phyloP scores from a whole-genome alignment of 2,888 invertebrate genomes.

The Chirona hameri region DNA sequence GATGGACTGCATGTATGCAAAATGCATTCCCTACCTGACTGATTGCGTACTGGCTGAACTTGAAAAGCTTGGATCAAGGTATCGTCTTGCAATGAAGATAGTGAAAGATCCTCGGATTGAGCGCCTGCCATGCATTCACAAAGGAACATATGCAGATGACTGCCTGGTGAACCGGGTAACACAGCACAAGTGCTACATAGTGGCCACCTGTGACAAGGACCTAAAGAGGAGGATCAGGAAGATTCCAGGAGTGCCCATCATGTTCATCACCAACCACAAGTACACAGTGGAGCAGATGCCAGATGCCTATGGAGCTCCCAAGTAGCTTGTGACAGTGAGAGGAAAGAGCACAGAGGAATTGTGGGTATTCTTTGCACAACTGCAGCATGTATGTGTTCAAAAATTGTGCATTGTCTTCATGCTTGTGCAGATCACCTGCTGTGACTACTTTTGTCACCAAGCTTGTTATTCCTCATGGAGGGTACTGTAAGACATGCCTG shows the following conservation, averaged over 20 bases:
- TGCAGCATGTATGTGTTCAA: too few relatives aligned
- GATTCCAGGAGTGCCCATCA: conserved; percentile 97
- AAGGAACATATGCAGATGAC: conserved; percentile 98
- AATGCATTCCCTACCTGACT: conserved; percentile 92
- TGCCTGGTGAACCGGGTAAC: conserved; percentile 93
- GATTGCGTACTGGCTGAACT: conserved; percentile 97
- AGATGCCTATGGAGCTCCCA: conserved; percentile 94
- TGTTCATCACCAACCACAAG: conserved; percentile 90
- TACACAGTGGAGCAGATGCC: conserved; percentile 95
- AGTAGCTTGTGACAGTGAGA: conserved; percentile 45
- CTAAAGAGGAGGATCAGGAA: conserved; percentile 91
- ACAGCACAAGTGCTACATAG: conserved; percentile 97
- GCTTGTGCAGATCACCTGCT: too few relatives aligned
- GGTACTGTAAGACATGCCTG: too few relatives aligned
- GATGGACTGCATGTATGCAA: conserved; percentile 99
- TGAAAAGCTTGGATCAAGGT: conserved; percentile 93
- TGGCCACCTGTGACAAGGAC: conserved; percentile 98
- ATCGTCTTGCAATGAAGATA: conserved; percentile 87
- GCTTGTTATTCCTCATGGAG: too few relatives aligned
- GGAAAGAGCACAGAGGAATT: too few relatives aligned
- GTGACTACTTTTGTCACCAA: too few relatives aligned
- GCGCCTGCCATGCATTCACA: conserved; percentile 86
- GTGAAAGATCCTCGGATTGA: conserved; percentile 93
- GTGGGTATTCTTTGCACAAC: too few relatives aligned
- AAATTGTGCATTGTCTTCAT: too few relatives aligned